Conservation (phyloP, 2,113 vertebrate species). For the Columba livia region DNA sequence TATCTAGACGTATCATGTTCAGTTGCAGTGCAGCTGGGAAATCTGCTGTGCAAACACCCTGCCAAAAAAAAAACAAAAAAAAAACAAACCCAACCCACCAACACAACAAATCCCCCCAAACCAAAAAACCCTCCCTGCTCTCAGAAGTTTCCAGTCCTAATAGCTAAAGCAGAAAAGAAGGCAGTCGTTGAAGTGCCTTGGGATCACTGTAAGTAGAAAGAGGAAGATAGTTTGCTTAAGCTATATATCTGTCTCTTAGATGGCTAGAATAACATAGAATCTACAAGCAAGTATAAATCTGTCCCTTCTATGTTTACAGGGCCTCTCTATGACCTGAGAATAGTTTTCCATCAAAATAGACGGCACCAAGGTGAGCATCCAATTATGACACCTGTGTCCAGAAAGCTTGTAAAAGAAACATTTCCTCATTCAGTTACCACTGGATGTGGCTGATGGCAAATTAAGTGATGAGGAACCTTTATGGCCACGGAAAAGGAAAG, state of each 20-base stretch:
- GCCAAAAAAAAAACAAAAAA: neutral
- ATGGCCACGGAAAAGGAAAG: neutral
- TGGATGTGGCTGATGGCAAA: neutral
- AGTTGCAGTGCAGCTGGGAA: neutral
- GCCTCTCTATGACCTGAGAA: neutral
- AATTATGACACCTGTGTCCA: neutral
- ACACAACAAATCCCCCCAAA: fast-evolving
- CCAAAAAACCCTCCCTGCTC: neutral
- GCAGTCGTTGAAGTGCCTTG: neutral
- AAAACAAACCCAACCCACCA: too few species aligned
- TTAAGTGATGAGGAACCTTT: neutral
- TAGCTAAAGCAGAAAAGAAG: neutral
- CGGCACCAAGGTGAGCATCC: neutral
- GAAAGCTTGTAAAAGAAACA: neutral
- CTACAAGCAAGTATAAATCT: neutral
- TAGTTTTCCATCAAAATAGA: neutral
- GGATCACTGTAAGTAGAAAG: neutral
- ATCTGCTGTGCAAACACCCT: neutral
- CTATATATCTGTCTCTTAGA: neutral
- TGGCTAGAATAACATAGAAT: neutral
- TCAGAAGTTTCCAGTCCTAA: neutral
- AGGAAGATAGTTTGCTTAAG: neutral
- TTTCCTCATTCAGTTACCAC: neutral
- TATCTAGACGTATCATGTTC: neutral
- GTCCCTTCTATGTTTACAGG: neutral